Evolutionary conservation across 2,797 vertebrate species (phyloP), one percentile per base, ranked within the genome.

Genomic region (Pseudotriccus pelzelni): DNA sequence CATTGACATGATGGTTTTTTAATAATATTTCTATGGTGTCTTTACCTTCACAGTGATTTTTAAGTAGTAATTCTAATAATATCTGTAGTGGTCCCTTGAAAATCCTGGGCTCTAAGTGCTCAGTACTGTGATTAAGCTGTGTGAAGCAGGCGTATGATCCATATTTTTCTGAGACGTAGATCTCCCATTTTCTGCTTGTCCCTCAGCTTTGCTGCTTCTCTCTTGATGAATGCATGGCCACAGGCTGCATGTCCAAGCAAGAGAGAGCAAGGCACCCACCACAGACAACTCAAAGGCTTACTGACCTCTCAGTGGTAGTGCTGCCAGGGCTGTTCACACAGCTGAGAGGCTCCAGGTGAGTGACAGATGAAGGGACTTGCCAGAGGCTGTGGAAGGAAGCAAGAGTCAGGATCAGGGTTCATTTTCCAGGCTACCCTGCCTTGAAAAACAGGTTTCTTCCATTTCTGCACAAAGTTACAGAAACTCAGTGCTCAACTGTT

Each of bases 191-290:
- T 10, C 43, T 36, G 34, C 10, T 14, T 66, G 37, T 74, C n/a
- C 32, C 32, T 67, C 55, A 28, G 58, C 37, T 36, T n/a, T 79
- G 49, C 41, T 55, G 68, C 63, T 86, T 36, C 50, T 90, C 37
- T 16, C 0, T 7, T 58, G 64, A 28, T 36, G 55, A 72, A 15
- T 18, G 8, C 0, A 0, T n/a, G 27, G 39, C 50, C 60, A 12
- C 0, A 1, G 24, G 32, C 56, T 70, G 20, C 52, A 41, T 1
- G 0, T 44, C 28, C 50, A 34, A 14, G 50, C 24, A 69, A 55
- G 62, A 87, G n/a, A 63, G 68, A 82, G 55, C 52, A 28, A 8
- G 55, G 44, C n/a, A 50, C 59, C 47, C 64, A 27, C 52, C 56
- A 52, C 16, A 44, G 55, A 24, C 30, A 44, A 0, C 37, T 44